phyloP scores from a whole-genome alignment of 2,797 vertebrate genomes.

The Triplophysa yarkandensis region DNA sequence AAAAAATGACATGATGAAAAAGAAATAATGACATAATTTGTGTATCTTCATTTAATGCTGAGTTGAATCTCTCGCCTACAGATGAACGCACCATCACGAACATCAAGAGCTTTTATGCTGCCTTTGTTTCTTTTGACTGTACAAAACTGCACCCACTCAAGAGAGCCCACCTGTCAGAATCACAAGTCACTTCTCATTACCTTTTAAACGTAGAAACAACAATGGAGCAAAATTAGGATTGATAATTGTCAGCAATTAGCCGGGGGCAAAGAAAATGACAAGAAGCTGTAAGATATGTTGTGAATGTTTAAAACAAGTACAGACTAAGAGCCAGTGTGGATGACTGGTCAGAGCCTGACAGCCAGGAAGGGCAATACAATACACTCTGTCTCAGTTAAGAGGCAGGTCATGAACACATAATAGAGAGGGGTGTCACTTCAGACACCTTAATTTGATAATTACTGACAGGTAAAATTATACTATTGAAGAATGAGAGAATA shows the following conservation, averaged over 20 bases:
- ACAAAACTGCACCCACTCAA: conserved; percentile 74
- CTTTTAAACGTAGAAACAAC: conserved; percentile 41
- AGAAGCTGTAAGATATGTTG: conserved; percentile 38
- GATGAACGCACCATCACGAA: conserved; percentile 10
- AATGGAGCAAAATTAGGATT: conserved; percentile 53
- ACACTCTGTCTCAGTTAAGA: conserved; percentile 52
- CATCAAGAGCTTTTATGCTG: conserved; percentile 43
- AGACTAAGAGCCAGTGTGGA: conserved; percentile 35
- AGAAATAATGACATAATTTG: too few species aligned
- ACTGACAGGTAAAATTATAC: conserved; percentile 57
- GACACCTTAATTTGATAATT: conserved; percentile 62
- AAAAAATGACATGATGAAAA: too few species aligned
- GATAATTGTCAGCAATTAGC: conserved; percentile 57
- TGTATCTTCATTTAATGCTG: not conserved
- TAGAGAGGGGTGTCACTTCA: conserved; percentile 54
- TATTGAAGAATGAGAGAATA: conserved; percentile 36
- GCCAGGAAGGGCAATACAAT: conserved; percentile 51
- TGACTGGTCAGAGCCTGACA: conserved; percentile 53
- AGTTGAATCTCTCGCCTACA: not conserved
- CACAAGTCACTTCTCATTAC: conserved; percentile 34
- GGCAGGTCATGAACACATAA: conserved; percentile 58
- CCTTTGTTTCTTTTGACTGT: conserved; percentile 60
- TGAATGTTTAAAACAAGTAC: conserved; percentile 49
- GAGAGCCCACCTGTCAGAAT: conserved; percentile 41
- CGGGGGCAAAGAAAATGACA: conserved; percentile 32